Evolutionary conservation across 2,113 vertebrate genomes (phyloP).

Genomic region (Gallinago media): DNA sequence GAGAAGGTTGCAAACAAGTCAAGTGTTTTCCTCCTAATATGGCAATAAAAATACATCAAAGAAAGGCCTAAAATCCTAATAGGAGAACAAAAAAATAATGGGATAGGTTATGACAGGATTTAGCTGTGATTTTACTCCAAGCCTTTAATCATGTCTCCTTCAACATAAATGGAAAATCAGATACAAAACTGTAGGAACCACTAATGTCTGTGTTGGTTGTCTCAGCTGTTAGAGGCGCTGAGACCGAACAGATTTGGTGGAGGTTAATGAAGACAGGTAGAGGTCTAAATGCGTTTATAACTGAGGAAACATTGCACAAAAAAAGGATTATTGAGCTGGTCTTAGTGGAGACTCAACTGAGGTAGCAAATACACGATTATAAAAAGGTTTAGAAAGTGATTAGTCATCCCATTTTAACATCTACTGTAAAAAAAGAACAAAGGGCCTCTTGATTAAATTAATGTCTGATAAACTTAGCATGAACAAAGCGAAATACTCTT

Average conservation of each 20-base stretch:
- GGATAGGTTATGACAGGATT: slow-evolving; percentile 42
- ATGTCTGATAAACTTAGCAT: background rate
- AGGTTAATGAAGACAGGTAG: background rate
- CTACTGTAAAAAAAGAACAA: background rate
- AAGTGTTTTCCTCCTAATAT: slow-evolving; percentile 78
- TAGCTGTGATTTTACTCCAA: slow-evolving; percentile 36
- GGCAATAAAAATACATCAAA: slow-evolving; percentile 77
- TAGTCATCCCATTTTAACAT: background rate
- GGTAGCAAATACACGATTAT: background rate
- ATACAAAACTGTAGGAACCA: background rate
- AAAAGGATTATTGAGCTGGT: background rate
- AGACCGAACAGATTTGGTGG: background rate
- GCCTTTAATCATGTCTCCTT: slow-evolving; percentile 21
- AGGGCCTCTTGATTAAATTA: background rate
- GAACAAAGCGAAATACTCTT: background rate
- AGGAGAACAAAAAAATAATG: slow-evolving; percentile 54
- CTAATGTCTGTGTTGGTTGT: background rate
- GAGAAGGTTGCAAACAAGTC: slow-evolving; percentile 76
- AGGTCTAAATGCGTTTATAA: background rate
- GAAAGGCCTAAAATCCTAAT: slow-evolving; percentile 62
- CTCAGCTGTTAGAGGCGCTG: background rate
- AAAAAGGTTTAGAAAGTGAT: background rate
- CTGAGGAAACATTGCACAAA: background rate
- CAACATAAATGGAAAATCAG: slow-evolving; percentile 9
- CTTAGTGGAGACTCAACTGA: background rate